A percentile compares a stretch with the other conserved stretches of the same genome.
These are phyloP conservation scores for Mastomys natalensis DNA, from an alignment of 2,113 vertebrate species.

Conservation along the genomic window DNA sequence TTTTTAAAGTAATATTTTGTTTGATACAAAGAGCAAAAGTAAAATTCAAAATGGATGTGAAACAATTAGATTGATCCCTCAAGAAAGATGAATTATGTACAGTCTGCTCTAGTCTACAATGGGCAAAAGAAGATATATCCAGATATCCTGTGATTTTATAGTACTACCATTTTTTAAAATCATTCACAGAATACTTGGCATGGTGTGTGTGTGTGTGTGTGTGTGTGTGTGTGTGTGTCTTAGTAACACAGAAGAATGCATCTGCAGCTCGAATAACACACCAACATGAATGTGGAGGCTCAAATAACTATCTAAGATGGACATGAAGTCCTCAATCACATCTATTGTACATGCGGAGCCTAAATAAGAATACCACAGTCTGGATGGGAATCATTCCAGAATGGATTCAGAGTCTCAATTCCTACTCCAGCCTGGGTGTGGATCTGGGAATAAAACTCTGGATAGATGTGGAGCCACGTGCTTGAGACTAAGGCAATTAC, in stretches of 20 bases:
- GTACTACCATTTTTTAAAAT: background rate
- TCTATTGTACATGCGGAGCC: rapidly evolving
- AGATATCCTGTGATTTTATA: background rate
- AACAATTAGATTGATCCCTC: background rate
- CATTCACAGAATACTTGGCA: background rate
- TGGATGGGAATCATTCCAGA: background rate
- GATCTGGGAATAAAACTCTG: background rate
- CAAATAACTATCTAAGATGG: background rate
- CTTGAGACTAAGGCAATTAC: background rate
- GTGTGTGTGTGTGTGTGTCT: background rate
- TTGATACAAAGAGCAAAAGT: background rate
- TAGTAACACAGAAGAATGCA: too few relatives aligned
- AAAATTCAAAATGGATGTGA: background rate
- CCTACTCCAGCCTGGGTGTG: background rate
- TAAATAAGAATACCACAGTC: background rate
- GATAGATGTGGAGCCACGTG: background rate
- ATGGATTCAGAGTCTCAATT: background rate
- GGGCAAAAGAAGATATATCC: background rate
- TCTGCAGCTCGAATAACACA: too few relatives aligned
- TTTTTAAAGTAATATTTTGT: background rate
- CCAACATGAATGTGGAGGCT: too few relatives aligned
- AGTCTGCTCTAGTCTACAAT: background rate
- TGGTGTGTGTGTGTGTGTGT: too few relatives aligned
- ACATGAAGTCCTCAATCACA: background rate
- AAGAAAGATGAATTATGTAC: background rate